phyloP scores from a whole-genome alignment of 2,888 invertebrate species.

The Bellardia bayeri region DNA sequence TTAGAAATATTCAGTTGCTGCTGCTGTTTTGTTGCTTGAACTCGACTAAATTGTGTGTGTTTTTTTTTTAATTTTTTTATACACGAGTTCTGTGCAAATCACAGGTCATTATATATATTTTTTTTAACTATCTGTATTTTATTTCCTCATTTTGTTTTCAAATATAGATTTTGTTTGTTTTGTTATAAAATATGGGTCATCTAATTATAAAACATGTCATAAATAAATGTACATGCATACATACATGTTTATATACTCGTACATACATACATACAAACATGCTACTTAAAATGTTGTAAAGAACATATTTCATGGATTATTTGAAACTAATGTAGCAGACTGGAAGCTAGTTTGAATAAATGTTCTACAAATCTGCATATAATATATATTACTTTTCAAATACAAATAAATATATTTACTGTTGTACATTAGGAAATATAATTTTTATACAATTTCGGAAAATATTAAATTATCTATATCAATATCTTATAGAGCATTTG shows the following conservation, averaged over 20 bases:
- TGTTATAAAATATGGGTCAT: constrained; percentile 42
- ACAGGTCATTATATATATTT: background rate
- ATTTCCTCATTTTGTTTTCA: background rate
- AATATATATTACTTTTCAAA: too few relatives aligned
- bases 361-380: too few relatives aligned
- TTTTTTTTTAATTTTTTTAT: background rate
- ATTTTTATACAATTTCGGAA: too few relatives aligned
- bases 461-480: too few relatives aligned
- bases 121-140: background rate
- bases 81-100: background rate
- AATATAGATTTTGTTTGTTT: background rate
- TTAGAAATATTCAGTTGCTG: background rate
- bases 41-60: background rate
- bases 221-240: background rate
- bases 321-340: background rate
- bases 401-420: too few relatives aligned
- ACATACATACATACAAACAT: too few relatives aligned
- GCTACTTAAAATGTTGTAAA: background rate
- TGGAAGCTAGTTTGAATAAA: too few relatives aligned
- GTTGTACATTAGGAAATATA: too few relatives aligned
- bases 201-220: constrained; percentile 30
- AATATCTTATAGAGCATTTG: too few relatives aligned
- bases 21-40: too few relatives aligned
- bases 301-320: background rate
- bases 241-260: too few relatives aligned